Percentiles rank a stretch among this genome's conserved stretches.
Evolutionary conservation across 2,888 invertebrate genomes (phyloP).

Genomic region (Calameuta filiformis): DNA sequence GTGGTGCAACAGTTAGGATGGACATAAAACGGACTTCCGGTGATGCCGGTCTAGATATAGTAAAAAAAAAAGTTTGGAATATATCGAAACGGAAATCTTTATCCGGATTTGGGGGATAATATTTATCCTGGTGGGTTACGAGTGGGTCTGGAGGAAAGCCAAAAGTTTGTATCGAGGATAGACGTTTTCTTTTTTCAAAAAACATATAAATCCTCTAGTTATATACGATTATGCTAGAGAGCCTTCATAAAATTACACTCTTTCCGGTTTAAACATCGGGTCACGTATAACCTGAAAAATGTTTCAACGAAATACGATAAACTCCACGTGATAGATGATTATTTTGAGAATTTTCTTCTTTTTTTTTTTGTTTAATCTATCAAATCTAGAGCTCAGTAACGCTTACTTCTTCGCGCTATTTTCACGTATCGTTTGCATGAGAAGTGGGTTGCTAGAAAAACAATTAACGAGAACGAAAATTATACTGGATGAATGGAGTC

Average conservation of each 20-base stretch:
- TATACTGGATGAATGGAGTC: neutral
- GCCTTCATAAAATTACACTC: neutral
- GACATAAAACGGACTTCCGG: neutral
- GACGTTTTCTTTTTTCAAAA: neutral
- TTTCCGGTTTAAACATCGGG: neutral
- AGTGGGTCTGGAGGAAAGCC: slow-evolving; percentile 36
- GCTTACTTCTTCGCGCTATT: neutral
- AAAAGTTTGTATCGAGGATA: neutral
- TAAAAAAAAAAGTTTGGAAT: too few species aligned
- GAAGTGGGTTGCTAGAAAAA: neutral
- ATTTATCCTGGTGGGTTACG: slow-evolving; percentile 41
- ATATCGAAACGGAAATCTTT: neutral
- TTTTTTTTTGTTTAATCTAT: neutral
- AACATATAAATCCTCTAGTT: neutral
- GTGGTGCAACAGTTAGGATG: neutral
- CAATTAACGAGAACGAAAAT: neutral
- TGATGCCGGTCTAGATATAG: neutral
- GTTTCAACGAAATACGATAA: neutral
- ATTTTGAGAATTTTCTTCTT: neutral
- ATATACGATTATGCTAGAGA: neutral
- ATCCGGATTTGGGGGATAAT: slow-evolving; percentile 38
- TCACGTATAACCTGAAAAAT: neutral
- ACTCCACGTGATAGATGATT: neutral
- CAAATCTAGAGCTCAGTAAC: neutral
- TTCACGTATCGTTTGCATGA: neutral